These are phyloP conservation scores for Drosophila sechellia DNA, from an alignment of 1,140 invertebrate species.

Conservation along the genomic window DNA sequence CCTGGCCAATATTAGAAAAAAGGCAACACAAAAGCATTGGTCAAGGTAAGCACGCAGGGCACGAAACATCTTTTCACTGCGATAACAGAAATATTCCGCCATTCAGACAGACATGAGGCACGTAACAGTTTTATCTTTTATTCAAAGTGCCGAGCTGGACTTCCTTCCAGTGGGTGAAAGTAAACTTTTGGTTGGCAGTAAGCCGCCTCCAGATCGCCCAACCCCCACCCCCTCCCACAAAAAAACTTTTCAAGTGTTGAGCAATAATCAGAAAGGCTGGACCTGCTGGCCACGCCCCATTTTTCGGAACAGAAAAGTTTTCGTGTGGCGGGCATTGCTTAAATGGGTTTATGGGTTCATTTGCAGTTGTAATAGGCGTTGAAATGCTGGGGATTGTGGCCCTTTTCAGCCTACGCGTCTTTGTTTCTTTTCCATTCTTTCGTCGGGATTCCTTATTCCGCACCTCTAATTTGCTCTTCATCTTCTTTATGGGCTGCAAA, in stretches of 20 bases:
- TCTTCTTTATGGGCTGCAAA: constrained; percentile 70
- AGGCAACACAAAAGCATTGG: constrained; percentile 21
- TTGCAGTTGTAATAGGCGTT: constrained; percentile 79
- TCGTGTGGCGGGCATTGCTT: constrained; percentile 72
- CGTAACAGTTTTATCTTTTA: constrained; percentile 81
- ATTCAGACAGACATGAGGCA: constrained; percentile 71
- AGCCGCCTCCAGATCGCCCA: constrained; percentile 23
- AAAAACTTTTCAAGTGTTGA: constrained; percentile 78
- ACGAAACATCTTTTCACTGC: constrained; percentile 78
- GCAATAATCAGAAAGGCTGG: constrained; percentile 79
- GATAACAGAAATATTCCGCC: constrained; percentile 78
- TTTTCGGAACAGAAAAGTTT: constrained; percentile 42
- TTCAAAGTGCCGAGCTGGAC: constrained; percentile 67
- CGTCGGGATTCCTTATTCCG: constrained; percentile 11
- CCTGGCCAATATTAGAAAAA: not conserved
- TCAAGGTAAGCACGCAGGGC: constrained; percentile 72
- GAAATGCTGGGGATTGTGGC: constrained; percentile 63
- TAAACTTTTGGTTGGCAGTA: constrained; percentile 27
- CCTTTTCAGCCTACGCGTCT: constrained; percentile 34
- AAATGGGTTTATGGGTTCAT: constrained; percentile 81
- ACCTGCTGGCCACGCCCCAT: constrained; percentile 6
- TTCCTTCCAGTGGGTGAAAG: constrained; percentile 48
- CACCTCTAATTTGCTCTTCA: constrained; percentile 40
- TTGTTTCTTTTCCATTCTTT: constrained; percentile 23
- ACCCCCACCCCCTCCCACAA: not conserved